Evolutionary conservation across 92 coral and sea anemone species (phyloP), one percentile per base, ranked within the genome.

Genomic region (Phenganax stokvisi): DNA sequence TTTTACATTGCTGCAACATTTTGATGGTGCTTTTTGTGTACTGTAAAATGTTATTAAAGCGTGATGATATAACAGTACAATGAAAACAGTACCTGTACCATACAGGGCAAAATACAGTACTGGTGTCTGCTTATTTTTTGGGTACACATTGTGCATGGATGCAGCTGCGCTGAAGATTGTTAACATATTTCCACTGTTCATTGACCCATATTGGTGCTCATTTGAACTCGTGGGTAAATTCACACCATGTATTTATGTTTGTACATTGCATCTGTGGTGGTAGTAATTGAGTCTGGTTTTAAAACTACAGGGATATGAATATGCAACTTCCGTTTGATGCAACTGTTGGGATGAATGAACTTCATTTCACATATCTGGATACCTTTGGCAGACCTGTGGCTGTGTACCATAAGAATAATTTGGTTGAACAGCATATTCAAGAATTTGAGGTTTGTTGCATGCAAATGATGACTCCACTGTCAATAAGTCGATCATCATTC

Each of bases 331-430:
- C 98, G 12, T 94, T 86, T 86, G 72, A 80, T 25, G 89, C 89
- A 83, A 85, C 72, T 10, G 89, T 83, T 60, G 97, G 96, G 80
- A 84, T 92, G 79, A 92, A 88, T 29, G 98, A 90, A 71, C 81
- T 92, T 25, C 98, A 92, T 74, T 83, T 75, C 72, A 94, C 98
- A 5, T 94, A 94, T 63, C 91, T 94, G 71, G 98, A 94, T 58
- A 94, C 98, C 12, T 74, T 94, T 64, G 98, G 98, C 9, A 91
- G 98, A 52, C 97, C 98, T 58, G 96, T 94, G 44, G 86, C 92
- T 64, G 88, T 86, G 25, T 89, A 89, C 30, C 82, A 83, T 68
- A 94, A 94, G 82, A 84, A 82, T 11, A 90, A 86, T 82, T 56
- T 94, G 61, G 89, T 94, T 12, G 98, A 94, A 78, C 98, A 92